A percentile compares a stretch with the other conserved stretches of the same genome.
Evolutionary conservation across 92 coral and sea anemone genomes (phyloP).

Genomic region (Parazoanthus atlanticus): DNA sequence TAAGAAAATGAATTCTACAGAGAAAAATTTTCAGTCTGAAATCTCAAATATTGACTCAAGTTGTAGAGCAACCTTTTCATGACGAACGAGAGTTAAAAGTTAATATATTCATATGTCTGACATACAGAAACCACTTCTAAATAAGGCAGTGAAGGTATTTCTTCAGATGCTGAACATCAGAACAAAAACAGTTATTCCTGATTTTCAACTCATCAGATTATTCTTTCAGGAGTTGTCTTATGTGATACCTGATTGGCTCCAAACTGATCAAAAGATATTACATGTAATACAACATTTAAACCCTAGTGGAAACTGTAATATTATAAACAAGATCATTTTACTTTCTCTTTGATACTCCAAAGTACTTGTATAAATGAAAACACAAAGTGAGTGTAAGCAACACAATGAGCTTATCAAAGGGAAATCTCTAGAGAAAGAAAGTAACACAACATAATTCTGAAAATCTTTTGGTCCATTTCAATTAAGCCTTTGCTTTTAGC

Average conservation of each 20-base stretch:
- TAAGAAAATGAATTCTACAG: no score
- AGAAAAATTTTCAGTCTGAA: neutral
- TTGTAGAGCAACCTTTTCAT: neutral
- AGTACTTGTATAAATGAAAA: neutral
- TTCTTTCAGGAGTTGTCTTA: neutral
- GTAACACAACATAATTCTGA: neutral
- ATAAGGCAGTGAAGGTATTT: neutral
- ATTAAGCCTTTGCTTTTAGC: conserved; percentile 7
- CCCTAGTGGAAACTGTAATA: neutral
- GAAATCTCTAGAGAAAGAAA: conserved; percentile 1
- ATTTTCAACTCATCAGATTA: neutral
- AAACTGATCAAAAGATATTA: neutral
- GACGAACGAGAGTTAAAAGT: neutral
- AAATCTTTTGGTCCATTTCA: neutral
- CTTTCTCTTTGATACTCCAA: neutral
- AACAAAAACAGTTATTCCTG: neutral
- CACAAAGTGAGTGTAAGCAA: neutral
- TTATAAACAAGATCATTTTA: neutral
- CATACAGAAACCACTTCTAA: neutral
- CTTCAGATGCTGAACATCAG: neutral
- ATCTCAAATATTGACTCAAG: no score
- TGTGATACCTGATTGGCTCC: neutral
- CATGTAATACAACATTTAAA: neutral
- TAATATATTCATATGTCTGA: neutral
- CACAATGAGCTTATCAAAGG: neutral